Conservation (phyloP, 2,888 invertebrate species). For the Andrena bucephala region DNA sequence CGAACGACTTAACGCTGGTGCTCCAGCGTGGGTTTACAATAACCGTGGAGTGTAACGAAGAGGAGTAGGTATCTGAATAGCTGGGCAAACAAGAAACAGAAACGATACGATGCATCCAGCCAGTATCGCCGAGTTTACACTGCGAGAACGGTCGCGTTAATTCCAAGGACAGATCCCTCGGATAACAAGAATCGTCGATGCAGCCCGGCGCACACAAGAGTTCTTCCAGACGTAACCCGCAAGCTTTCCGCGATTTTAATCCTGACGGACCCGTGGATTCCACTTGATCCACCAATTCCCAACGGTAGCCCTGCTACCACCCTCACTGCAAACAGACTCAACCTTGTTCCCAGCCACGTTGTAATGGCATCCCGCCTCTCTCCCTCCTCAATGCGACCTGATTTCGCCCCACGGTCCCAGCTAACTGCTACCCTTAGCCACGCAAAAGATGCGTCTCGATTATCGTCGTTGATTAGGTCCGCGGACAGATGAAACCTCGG, state of each 20-base stretch:
- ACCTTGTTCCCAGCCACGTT: conserved; percentile 21
- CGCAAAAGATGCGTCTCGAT: conserved; percentile 11
- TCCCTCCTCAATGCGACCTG: conserved; percentile 24
- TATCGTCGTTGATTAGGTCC: conserved; percentile 15
- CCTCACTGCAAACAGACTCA: conserved; percentile 57
- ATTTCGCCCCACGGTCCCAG: conserved; percentile 13
- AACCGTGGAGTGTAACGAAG: conserved; percentile 16
- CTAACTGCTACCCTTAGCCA: not conserved
- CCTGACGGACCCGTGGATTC: conserved; percentile 50
- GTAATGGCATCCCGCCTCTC: conserved; percentile 8
- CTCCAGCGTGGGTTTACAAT: conserved; percentile 4
- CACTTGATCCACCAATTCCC: conserved; percentile 65
- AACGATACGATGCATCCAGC: conserved; percentile 39
- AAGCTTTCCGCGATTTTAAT: conserved; percentile 61
- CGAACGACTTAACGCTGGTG: not conserved
- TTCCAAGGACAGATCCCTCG: conserved; percentile 57
- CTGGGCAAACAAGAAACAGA: conserved; percentile 41
- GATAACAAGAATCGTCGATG: conserved; percentile 59
- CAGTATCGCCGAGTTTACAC: conserved; percentile 44
- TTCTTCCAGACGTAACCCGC: conserved; percentile 47
- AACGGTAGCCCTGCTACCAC: conserved; percentile 32
- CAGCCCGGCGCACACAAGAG: conserved; percentile 29
- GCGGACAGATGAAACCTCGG: not conserved
- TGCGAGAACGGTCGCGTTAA: conserved; percentile 52
- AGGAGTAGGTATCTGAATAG: not conserved